Evolutionary conservation across 2,797 vertebrate genomes (phyloP).

Genomic region (Mus caroli): DNA sequence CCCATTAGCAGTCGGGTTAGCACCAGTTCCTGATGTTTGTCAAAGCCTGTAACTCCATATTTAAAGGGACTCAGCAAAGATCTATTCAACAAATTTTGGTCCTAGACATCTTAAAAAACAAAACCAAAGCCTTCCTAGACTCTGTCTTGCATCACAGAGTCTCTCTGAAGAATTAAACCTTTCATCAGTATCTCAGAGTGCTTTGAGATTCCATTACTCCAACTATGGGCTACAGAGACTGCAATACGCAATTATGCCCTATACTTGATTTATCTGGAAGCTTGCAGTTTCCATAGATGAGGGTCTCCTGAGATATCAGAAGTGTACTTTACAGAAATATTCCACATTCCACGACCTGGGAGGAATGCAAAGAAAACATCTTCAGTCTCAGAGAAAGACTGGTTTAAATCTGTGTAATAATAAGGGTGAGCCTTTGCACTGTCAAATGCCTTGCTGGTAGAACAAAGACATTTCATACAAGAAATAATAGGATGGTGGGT

Average conservation of each 20-base stretch:
- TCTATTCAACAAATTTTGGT: constrained; percentile 32
- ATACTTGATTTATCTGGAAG: neutral
- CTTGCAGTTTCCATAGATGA: neutral
- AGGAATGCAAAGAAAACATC: constrained; percentile 64
- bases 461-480: constrained; percentile 22
- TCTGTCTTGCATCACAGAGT: neutral
- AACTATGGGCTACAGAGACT: neutral
- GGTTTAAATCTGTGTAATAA: neutral
- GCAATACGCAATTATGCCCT: neutral
- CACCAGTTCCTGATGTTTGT: neutral
- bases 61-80: constrained; percentile 5
- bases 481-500: neutral
- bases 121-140: constrained; percentile 22
- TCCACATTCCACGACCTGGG: neutral
- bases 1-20: neutral
- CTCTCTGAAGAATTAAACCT: constrained; percentile 22
- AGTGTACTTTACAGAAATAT: constrained; percentile 23
- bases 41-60: neutral
- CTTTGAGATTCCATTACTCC: neutral
- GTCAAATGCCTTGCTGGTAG: constrained; percentile 5
- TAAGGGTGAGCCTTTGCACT: neutral
- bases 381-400: constrained; percentile 3
- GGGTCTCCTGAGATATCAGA: constrained; percentile 13
- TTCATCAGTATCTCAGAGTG: constrained; percentile 21
- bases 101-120: neutral